Base-by-base conservation (phyloP, 1,140 invertebrate species). In the Stenopsyche tienmushanensis region DNA sequence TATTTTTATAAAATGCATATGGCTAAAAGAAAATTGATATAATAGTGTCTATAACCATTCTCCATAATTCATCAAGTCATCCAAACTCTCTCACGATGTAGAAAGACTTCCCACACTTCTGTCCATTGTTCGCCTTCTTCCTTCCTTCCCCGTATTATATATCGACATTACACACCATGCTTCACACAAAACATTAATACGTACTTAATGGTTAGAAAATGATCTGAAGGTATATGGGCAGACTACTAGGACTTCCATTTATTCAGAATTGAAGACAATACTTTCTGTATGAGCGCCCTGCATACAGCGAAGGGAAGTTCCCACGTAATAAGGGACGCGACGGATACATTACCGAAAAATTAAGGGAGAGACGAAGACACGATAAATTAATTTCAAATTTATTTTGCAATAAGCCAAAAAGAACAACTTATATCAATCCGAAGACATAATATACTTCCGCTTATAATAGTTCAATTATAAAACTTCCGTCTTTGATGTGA, bases 51-150 rank as follows among this genome's bases (percentile, higher is more conserved):
- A n/a, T n/a, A n/a, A n/a, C n/a, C n/a, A n/a, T n/a, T n/a, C n/a
- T n/a, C n/a, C n/a, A n/a, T n/a, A n/a, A n/a, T n/a, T n/a, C n/a
- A n/a, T n/a, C n/a, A n/a, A n/a, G n/a, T n/a, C n/a, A n/a, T n/a
- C n/a, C 23, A n/a, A 23, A 42, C 42, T 65, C 50, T 70, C 67
- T 57, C 67, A 70, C 67, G 55, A 49, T 29, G 18, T 66, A 60
- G 42, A 57, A 63, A 64, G 64, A 45, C 67, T 70, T 70, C 67
- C 67, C 67, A 70, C 64, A 63, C 59, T 44, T 24, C 10, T 26
- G 18, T 25, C 18, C 20, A 66, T 62, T 54, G 57, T 63, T 2
- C 17, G 15, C 62, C 17, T 60, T 44, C 60, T 70, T 70, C 62
- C 62, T 60, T 50, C 24, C 63, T 66, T 64, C 63, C 63, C 39